A percentile compares a stretch with the other conserved stretches of the same genome.
These are phyloP conservation scores for Aleiodes alternator DNA, from an alignment of 2,888 invertebrate genomes.

Conservation along the genomic window DNA sequence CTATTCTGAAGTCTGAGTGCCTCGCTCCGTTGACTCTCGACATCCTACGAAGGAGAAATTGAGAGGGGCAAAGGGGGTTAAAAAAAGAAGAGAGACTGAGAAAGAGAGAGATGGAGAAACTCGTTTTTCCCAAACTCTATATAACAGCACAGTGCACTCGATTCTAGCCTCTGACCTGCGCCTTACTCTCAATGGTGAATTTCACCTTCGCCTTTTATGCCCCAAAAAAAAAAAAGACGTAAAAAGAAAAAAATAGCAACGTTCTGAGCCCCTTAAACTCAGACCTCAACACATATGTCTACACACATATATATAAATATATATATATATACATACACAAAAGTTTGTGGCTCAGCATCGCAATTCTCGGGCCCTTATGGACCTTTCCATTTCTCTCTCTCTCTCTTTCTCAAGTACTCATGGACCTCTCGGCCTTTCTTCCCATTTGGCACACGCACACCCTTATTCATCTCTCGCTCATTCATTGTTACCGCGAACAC, in stretches of 20 bases:
- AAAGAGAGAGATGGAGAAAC: no score
- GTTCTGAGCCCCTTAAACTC: conserved; percentile 44
- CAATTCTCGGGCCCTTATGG: conserved; percentile 31
- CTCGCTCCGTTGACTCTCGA: conserved; percentile 72
- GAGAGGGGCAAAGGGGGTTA: no score
- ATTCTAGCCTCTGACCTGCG: conserved; percentile 39
- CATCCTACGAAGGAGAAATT: conserved; percentile 48
- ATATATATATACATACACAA: no score
- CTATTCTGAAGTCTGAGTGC: conserved; percentile 73
- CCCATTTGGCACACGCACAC: conserved; percentile 37
- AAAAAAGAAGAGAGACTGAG: no score
- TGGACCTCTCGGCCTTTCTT: conserved; percentile 15
- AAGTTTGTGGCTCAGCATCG: no score
- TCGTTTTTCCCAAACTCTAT: no score
- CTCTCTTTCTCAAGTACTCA: conserved; percentile 17
- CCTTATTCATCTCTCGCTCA: conserved; percentile 42
- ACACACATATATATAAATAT: no score
- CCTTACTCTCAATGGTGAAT: conserved; percentile 16
- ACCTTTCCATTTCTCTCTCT: background rate
- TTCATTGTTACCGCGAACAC: conserved; percentile 10
- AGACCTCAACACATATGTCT: conserved; percentile 1
- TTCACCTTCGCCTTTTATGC: conserved; percentile 47
- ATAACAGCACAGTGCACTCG: conserved; percentile 34
- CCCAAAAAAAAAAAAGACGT: no score
- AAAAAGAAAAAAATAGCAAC: background rate